Evolutionary conservation across 2,113 vertebrate species (phyloP).

Genomic region (Paralichthys olivaceus): DNA sequence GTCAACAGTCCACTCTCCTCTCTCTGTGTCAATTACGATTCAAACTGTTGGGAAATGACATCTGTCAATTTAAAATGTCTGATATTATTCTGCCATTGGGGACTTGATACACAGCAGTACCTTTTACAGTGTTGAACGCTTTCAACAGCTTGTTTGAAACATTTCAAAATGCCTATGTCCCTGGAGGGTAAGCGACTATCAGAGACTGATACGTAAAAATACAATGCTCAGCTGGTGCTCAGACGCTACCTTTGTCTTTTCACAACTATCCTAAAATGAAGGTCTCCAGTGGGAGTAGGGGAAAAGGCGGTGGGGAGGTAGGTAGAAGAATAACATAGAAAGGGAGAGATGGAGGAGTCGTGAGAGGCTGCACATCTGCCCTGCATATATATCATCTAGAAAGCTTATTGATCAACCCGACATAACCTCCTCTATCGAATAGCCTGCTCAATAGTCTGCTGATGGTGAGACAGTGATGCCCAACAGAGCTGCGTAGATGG

Average conservation of each 20-base stretch:
- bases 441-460: slow-evolving; percentile 48
- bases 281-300: slow-evolving; percentile 20
- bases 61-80: slow-evolving; percentile 27
- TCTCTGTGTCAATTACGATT: slow-evolving; percentile 1
- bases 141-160: slow-evolving; percentile 46
- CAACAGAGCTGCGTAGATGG: neutral
- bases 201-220: slow-evolving; percentile 50
- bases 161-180: slow-evolving; percentile 52
- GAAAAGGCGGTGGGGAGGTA: neutral
- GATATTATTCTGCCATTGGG: slow-evolving; percentile 25
- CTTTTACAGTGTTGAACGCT: slow-evolving; percentile 24
- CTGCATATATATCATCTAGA: slow-evolving; percentile 52
- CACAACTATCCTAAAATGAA: slow-evolving; percentile 30
- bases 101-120: slow-evolving; percentile 12
- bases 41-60: slow-evolving; percentile 32
- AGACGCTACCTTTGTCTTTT: slow-evolving; percentile 15
- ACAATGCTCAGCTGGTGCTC: slow-evolving; percentile 22
- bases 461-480: slow-evolving; percentile 15
- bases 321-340: neutral
- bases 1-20: slow-evolving; percentile 3
- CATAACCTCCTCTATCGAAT: slow-evolving; percentile 54
- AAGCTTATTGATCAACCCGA: slow-evolving; percentile 55
- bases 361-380: slow-evolving; percentile 3
- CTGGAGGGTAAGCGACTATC: slow-evolving; percentile 54
- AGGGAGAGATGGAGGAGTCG: neutral